Evolutionary conservation across 2,797 vertebrate species (phyloP).

Genomic region (Macropus fuliginosus): DNA sequence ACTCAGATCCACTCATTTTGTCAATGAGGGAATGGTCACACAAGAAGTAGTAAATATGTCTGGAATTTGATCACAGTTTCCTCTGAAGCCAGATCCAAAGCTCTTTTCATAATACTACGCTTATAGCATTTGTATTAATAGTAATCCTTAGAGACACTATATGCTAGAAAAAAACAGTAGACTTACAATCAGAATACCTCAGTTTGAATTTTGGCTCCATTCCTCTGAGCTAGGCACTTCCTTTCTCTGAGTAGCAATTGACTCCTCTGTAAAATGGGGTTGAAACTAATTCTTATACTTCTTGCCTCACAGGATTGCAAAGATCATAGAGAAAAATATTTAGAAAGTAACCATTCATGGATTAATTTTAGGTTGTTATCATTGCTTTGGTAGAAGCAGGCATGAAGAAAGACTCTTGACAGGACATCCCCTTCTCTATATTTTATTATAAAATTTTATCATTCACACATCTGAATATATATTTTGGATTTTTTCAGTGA

Average conservation of each 20-base stretch:
- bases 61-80: not conserved
- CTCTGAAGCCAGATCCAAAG: not conserved
- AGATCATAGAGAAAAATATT: not conserved
- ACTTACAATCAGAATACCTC: not conserved
- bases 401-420: not conserved
- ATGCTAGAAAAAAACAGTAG: not conserved
- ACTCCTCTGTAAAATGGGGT: not conserved
- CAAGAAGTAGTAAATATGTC: not conserved
- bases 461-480: not conserved
- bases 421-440: not conserved
- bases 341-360: not conserved
- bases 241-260: not conserved
- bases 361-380: not conserved
- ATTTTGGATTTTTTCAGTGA: not conserved
- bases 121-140: not conserved
- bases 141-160: not conserved
- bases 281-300: not conserved
- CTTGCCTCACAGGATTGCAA: not conserved
- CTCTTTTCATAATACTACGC: not conserved
- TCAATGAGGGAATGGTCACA: not conserved
- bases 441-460: not conserved
- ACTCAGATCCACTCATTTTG: not conserved
- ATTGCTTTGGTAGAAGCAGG: not conserved
- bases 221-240: not conserved
- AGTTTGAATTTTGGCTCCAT: not conserved